Base-by-base conservation (phyloP, 2,888 invertebrate species). In the Drosophila demipolita region DNA sequence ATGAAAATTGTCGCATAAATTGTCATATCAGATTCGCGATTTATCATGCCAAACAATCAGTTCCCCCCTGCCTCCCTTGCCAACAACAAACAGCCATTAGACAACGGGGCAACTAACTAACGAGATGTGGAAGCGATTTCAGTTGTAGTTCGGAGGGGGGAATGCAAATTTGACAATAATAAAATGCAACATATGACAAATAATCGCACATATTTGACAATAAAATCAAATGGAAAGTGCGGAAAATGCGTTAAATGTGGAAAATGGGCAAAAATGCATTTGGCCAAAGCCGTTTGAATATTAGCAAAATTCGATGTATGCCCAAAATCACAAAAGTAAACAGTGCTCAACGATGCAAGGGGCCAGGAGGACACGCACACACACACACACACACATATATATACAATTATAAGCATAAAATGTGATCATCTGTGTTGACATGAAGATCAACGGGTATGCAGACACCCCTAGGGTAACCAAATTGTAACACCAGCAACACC, bases 371-470 rank as follows among this genome's bases (percentile, higher is more conserved):
- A 48, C 20, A 62, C 65, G 20, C 29, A 17, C 65, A 26, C 29
- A 17, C 33, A 12, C 26, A 80, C 78, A 12, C 45, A 15, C 32
- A 33, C 33, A 40, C 26, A 59, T 26, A 20, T 26, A 42, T 74
- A 8, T 2, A 12, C 36, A 55, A 38, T 55, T 55, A 55, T 88
- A 88, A 76, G 82, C 79, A 84, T 74, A 91, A 92, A 92, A 92
- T 92, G 92, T 92, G 92, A 92, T 92, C 92, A 92, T 92, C 93
- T 92, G 92, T 92, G 92, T 92, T 92, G 92, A 92, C 92, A 92
- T 82, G 91, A 88, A 91, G 93, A 92, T 92, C 92, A 92, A 89
- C 89, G 80, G 64, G 60, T 17, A 32, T 35, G 36, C 58, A 63
- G 49, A 72, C 78, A 71, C 73, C 82, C 80, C 84, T 50, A 58